These are phyloP conservation scores for Elymnias hypermnestra DNA, from an alignment of 1,140 invertebrate genomes.

Conservation along the genomic window DNA sequence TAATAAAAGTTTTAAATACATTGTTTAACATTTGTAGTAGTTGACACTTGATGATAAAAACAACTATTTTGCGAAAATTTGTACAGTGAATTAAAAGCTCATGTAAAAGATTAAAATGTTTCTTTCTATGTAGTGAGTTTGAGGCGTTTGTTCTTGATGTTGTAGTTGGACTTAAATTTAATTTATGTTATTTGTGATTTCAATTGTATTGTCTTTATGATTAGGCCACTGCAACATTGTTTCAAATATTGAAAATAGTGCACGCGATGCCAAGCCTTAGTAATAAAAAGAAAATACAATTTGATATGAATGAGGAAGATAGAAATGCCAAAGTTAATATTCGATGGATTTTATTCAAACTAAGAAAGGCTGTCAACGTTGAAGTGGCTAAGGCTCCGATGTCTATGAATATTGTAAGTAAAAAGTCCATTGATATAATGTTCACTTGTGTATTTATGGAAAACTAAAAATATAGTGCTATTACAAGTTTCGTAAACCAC, in stretches of 20 bases:
- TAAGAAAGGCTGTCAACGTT: slow-evolving; percentile 83
- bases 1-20: too few species aligned
- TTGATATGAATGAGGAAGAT: slow-evolving; percentile 28
- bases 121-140: too few species aligned
- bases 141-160: too few species aligned
- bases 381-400: slow-evolving; percentile 81
- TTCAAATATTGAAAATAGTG: slow-evolving; percentile 52
- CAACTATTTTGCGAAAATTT: too few species aligned
- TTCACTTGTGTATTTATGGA: too few species aligned
- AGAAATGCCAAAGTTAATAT: slow-evolving; percentile 66
- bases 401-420: slow-evolving; percentile 77
- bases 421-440: background rate
- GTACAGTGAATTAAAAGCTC: too few species aligned
- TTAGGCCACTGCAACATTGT: too few species aligned
- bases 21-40: too few species aligned
- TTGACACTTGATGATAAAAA: too few species aligned
- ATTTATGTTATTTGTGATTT: slow-evolving; percentile 52
- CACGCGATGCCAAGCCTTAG: slow-evolving; percentile 42
- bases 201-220: slow-evolving; percentile 53
- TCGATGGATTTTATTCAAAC: slow-evolving; percentile 82
- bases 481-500: too few species aligned
- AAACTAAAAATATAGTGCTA: too few species aligned
- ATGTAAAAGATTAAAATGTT: background rate
- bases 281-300: slow-evolving; percentile 38
- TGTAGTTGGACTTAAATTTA: background rate